Base-by-base conservation (phyloP, 2,797 vertebrate genomes). In the Loris lydekkerianus region DNA sequence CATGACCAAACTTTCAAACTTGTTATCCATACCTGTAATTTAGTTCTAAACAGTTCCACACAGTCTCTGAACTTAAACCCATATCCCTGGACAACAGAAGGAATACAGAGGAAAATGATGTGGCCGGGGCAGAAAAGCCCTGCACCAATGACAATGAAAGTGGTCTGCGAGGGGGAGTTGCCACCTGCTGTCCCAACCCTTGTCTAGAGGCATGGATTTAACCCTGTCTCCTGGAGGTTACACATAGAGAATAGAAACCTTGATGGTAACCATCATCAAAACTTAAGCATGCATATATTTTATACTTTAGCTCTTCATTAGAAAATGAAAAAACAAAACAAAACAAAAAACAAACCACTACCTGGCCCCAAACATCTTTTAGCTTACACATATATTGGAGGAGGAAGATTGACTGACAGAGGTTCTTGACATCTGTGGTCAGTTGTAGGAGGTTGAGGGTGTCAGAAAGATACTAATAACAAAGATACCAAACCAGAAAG, bases 301-400 rank as follows among this genome's bases (percentile, higher is more conserved):
- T 58, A 25, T 80, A 76, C 7, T 80, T 60, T 10, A 83, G 58
- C 31, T 82, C 25, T 93, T 84, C 78, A 89, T 61, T 94, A 84
- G 89, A 83, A 65, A 78, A 29, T 11, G 31, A 27, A 60, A 17
- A 63, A 81, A 76, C 87, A 10, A 46, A 49, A 49, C 4, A 53
- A 53, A 15, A 15, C 49, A 77, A 9, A 9, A 46, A 40, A 40
- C 43, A 46, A 46, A 46, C 46, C 6, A 40, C 5, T 40, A 69
- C 31, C 14, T 89, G 75, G 20, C 53, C 27, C 21, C 7, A 27
- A 69, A 61, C 21, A 23, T 31, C 46, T 7, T 61, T 40, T 31
- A 87, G 18, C 34, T 23, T 63, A 77, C 23, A 17, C 21, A 25
- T 17, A 78, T 53, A 25, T 83, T 91, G 46, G 40, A 56, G 23